Evolutionary conservation across 2,888 invertebrate genomes (phyloP).

Genomic region (Yponomeuta cagnagella): DNA sequence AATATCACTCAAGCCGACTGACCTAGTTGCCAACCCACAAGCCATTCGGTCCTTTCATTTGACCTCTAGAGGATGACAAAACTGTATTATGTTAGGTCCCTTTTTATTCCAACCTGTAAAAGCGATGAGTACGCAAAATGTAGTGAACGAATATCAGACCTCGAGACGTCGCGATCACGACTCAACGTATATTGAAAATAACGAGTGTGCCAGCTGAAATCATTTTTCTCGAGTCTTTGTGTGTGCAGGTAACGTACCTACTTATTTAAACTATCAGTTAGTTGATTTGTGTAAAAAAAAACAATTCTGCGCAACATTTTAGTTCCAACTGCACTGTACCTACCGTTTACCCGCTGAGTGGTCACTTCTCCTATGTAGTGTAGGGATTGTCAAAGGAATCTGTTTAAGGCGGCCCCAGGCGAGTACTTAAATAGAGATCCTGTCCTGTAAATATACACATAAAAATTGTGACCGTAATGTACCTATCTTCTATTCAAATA

Average conservation of each 20-base stretch:
- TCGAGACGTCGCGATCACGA: not conserved
- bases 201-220: not conserved
- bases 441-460: no score
- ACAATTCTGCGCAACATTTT: no score
- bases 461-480: no score
- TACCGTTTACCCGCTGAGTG: no score
- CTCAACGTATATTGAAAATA: conserved; percentile 8
- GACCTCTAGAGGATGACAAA: conserved; percentile 1
- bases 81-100: not conserved
- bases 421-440: no score
- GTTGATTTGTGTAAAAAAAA: no score
- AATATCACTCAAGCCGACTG: conserved; percentile 4
- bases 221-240: not conserved
- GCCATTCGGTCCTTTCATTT: conserved; percentile 7
- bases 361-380: no score
- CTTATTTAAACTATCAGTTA: no score
- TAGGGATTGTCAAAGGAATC: no score
- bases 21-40: conserved; percentile 8
- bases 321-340: no score
- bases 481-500: no score
- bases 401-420: no score
- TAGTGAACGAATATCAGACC: conserved; percentile 2
- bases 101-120: not conserved
- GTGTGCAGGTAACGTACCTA: not conserved
- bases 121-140: conserved; percentile 9